Evolutionary conservation across 2,113 vertebrate genomes (phyloP), one percentile per base, ranked within the genome.

Genomic region (Oncorhynchus masou): DNA sequence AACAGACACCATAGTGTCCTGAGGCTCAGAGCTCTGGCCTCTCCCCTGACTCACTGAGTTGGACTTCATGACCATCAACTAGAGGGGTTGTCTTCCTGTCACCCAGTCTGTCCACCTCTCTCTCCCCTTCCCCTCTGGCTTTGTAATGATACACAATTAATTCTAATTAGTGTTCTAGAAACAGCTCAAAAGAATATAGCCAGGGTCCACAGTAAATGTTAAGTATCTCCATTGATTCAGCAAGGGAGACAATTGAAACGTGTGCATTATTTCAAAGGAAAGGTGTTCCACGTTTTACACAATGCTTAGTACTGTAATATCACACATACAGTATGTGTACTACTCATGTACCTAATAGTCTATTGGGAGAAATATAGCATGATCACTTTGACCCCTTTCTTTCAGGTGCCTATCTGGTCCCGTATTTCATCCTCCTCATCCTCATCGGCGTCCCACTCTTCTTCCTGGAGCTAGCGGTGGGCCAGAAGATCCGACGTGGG

Each of bases 381-480:
- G 51, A 54, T 54, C 51, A 54, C 51, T 54, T 54, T 54, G 13
- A 45, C 51, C 51, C 51, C 29, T 83, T 34, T 84, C 31, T 80
- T 59, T n/a, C 84, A 98, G 97, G 97, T 67, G 97, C 97, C 66
- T 98, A 98, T 83, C 90, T 98, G 83, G 95, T 98, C 71, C 97
- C 97, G 0, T 98, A 98, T 83, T 89, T 97, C 83, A 95, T 98
- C 82, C 93, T 98, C 74, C 95, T 98, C 31, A 59, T 98, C 87
- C 88, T 97, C 82, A 97, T 98, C 0, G 97, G 97, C 74, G 94
- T 98, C 84, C 97, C 97, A 0, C 95, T 98, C 71, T 98, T 98
- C 91, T 98, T 98, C 93, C 87, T 98, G 94, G 97, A 98, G 91
- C 86, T 98, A 90, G 97, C 97, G 0, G 96, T 96, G 89, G 97